phyloP scores from a whole-genome alignment of 2,113 vertebrate genomes.

The Rhipidura dahli region DNA sequence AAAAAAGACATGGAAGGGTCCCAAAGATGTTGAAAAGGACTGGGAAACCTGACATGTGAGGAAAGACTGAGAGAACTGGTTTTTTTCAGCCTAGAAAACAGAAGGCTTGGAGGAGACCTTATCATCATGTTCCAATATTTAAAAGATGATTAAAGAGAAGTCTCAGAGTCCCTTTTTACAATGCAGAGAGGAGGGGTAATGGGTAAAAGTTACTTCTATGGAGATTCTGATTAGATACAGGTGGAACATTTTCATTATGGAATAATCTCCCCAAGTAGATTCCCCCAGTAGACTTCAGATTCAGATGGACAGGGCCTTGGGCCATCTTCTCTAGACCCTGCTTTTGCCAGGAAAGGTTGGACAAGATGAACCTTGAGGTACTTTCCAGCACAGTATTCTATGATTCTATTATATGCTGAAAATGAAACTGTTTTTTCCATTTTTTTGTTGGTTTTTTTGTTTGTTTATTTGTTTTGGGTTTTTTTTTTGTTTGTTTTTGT shows the following conservation, averaged over 20 bases:
- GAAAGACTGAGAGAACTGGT: neutral
- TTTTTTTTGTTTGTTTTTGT: too few species aligned
- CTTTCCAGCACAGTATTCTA: neutral
- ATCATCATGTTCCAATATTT: neutral
- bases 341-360: neutral
- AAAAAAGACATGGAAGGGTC: neutral
- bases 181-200: neutral
- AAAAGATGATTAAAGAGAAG: neutral
- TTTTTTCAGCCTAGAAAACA: neutral
- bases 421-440: neutral
- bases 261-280: neutral
- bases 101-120: neutral
- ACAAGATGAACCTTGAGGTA: neutral
- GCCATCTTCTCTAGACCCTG: fast-evolving
- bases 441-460: too few species aligned
- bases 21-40: neutral
- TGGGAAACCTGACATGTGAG: neutral
- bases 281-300: neutral
- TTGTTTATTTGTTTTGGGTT: too few species aligned
- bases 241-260: neutral
- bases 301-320: neutral
- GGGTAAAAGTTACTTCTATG: neutral
- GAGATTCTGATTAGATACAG: neutral
- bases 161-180: neutral
- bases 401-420: neutral